Conservation (phyloP, 2,888 invertebrate genomes). For the Caenorhabditis japonica region DNA sequence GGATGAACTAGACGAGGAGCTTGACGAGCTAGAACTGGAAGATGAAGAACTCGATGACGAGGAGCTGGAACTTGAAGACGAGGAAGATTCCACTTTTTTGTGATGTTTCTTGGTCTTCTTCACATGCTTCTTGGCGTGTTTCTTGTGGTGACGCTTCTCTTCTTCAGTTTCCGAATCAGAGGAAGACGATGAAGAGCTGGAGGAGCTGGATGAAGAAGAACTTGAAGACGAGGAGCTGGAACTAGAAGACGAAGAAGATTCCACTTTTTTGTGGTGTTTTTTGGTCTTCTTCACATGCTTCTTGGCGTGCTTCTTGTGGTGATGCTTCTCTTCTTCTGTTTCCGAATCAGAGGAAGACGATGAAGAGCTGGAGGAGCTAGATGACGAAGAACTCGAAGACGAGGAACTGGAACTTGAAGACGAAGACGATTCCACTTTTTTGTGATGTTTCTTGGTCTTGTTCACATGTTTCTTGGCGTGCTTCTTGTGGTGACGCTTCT, state of each 20-base stretch:
- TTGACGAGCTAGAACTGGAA: conserved; percentile 14
- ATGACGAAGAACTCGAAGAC: conserved; percentile 8
- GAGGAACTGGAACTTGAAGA: conserved; percentile 13
- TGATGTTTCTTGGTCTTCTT: conserved; percentile 26
- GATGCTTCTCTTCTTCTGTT: conserved; percentile 26
- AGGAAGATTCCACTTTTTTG: conserved; percentile 23
- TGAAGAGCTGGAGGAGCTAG: conserved; percentile 6
- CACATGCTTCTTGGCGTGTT: background rate
- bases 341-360: conserved; percentile 13
- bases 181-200: conserved; percentile 1
- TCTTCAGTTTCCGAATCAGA: conserved; percentile 33
- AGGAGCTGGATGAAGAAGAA: conserved; percentile 14
- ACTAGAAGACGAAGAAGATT: conserved; percentile 12
- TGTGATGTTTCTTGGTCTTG: conserved; percentile 38
- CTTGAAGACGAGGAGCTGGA: conserved; percentile 13
- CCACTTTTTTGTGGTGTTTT: conserved; percentile 35
- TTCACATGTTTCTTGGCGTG: conserved; percentile 23
- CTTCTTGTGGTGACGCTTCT: conserved; percentile 29
- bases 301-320: conserved; percentile 11
- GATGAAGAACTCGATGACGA: conserved; percentile 10
- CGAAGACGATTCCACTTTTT: no score
- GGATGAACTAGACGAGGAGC: conserved; percentile 12
- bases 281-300: conserved; percentile 21
- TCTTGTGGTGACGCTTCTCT: conserved; percentile 32
- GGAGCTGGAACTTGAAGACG: conserved; percentile 3